Evolutionary conservation across 2,113 vertebrate species (phyloP).

Genomic region (Otis tarda): DNA sequence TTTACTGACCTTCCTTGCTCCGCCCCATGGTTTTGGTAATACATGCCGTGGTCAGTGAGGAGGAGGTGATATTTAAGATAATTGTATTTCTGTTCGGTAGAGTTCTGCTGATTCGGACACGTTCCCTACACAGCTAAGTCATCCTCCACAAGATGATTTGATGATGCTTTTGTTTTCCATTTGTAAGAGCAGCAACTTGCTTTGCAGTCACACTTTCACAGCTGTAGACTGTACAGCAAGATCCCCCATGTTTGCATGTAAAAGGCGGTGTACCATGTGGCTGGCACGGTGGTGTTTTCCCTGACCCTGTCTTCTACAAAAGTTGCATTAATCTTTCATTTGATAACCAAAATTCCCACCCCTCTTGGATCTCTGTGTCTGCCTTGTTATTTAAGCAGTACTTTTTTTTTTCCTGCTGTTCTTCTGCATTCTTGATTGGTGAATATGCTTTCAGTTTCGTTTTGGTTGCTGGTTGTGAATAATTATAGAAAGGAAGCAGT

Average conservation of each 20-base stretch:
- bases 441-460: constrained; percentile 27
- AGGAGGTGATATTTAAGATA: not conserved
- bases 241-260: not conserved
- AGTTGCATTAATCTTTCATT: not conserved
- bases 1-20: not conserved
- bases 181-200: not conserved
- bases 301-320: not conserved
- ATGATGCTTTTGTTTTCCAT: not conserved
- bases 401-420: not conserved
- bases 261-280: accelerated
- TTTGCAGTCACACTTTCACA: not conserved
- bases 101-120: not conserved
- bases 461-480: not conserved
- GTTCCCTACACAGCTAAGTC: not conserved
- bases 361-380: not conserved
- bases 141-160: accelerated
- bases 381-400: not conserved
- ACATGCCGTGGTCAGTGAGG: not conserved
- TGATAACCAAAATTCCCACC: not conserved
- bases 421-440: not conserved
- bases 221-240: not conserved
- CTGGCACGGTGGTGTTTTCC: not conserved
- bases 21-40: not conserved
- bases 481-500: not conserved
- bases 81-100: not conserved